Percentiles rank a stretch among this genome's conserved stretches.
These are phyloP conservation scores for Eupithecia dodoneata DNA, from an alignment of 2,888 invertebrate species.

Conservation along the genomic window DNA sequence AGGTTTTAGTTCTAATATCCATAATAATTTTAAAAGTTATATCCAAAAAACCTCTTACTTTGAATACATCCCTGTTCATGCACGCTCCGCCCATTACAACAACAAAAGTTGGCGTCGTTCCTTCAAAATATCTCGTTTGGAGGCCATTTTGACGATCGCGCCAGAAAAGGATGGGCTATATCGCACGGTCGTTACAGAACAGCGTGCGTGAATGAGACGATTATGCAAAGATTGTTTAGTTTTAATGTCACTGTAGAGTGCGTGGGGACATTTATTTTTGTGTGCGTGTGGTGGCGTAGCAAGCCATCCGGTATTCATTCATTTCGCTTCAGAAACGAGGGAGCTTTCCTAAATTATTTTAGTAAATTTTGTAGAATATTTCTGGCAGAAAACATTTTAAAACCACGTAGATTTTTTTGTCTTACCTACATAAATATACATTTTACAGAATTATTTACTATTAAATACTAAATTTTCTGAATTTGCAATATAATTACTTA, in stretches of 20 bases:
- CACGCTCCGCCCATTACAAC: conserved; percentile 84
- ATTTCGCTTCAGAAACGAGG: conserved; percentile 14
- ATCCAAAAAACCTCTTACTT: conserved; percentile 19
- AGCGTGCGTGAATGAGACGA: conserved; percentile 81
- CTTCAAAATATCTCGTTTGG: conserved; percentile 85
- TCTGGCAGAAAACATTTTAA: background rate
- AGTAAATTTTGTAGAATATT: background rate
- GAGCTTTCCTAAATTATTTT: conserved; percentile 2
- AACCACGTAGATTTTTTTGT: background rate
- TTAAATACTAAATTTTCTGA: too few relatives aligned
- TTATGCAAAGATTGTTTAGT: conserved; percentile 82
- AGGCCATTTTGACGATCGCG: conserved; percentile 83
- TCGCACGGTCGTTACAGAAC: conserved; percentile 59
- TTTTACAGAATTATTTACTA: too few relatives aligned
- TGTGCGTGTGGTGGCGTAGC: conserved; percentile 54
- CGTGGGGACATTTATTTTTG: conserved; percentile 62
- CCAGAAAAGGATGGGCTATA: conserved; percentile 70
- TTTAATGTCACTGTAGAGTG: conserved; percentile 74
- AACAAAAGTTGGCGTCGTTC: conserved; percentile 83
- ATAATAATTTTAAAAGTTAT: too few relatives aligned
- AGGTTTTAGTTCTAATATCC: too few relatives aligned
- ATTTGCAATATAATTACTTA: too few relatives aligned
- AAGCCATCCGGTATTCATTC: conserved; percentile 34
- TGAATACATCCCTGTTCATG: conserved; percentile 71
- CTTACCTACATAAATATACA: too few relatives aligned